phyloP scores from a whole-genome alignment of 2,113 vertebrate genomes.

The Leucoraja erinaceus region DNA sequence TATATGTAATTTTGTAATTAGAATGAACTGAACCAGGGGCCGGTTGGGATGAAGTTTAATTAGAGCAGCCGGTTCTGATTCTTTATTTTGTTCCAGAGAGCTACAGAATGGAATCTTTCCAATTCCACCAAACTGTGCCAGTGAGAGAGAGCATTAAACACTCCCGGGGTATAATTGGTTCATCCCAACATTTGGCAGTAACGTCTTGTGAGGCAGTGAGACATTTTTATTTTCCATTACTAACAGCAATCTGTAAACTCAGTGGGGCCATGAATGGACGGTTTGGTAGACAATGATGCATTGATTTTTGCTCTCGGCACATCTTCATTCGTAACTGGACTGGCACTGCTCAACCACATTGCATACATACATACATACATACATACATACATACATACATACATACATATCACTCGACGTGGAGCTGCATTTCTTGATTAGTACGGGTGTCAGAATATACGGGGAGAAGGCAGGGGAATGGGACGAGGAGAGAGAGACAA shows the following conservation, averaged over 20 bases:
- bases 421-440: not conserved
- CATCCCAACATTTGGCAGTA: not conserved
- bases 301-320: not conserved
- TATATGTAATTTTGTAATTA: not conserved
- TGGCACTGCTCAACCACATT: not conserved
- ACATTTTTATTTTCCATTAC: conserved; percentile 5
- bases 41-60: not conserved
- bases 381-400: not conserved
- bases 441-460: no score
- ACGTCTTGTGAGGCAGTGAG: not conserved
- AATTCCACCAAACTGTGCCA: not conserved
- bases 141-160: not conserved
- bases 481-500: no score
- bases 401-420: not conserved
- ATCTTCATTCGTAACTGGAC: not conserved
- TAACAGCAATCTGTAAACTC: not conserved
- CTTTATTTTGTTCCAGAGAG: not conserved
- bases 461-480: no score
- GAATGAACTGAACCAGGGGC: not conserved
- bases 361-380: not conserved
- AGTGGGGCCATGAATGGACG: not conserved
- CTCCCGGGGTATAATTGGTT: not conserved
- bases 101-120: not conserved
- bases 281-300: not conserved
- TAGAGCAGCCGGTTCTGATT: not conserved